Base-by-base conservation (phyloP, 2,888 invertebrate species). In the Odontocerum albicorne region DNA sequence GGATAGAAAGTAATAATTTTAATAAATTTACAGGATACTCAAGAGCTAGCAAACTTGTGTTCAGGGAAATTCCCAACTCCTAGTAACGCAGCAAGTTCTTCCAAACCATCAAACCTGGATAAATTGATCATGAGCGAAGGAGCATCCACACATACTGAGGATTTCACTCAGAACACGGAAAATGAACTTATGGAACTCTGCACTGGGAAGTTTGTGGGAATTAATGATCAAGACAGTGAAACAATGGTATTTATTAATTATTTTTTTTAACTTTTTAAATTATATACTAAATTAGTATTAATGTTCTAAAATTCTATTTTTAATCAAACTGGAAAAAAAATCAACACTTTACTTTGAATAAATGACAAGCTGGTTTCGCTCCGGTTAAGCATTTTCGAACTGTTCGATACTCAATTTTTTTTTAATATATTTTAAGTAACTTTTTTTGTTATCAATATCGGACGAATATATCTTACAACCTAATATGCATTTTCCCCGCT, bases 51-150 rank as follows among this genome's bases (percentile, higher is more conserved):
- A 51, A 74, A 72, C 16, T 67, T 85, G 51, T 84, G 81, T 64
- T 82, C 83, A 0, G 86, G 86, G 2, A 76, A 66, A 62, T 86
- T 80, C 68, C 72, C 65, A 53, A 73, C 66, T 60, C 78, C 69
- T 62, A 19, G 15, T 16, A 15, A 31, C 31, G 12, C 15, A 13
- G 36, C 45, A 10, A 20, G 8, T 4, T 54, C 35, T 10, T 17
- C 15, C n/a, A 40, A 32, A 31, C 42, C 35, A n/a, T 13, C 40
- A 12, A 32, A 50, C 21, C 17, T 50, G 12, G n/a, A 42, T 8
- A 50, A 44, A 43, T 31, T 35, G 8, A 17, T 32, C 2, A 2
- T 20, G 2, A 31, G 38, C 46, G 38, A 38, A 32, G 42, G 4
- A 21, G 22, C 44, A 15, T 2, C 16, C 72, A 2, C 70, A 68